Evolutionary conservation across 2,113 vertebrate species (phyloP).

Genomic region (Dasyprocta punctata): DNA sequence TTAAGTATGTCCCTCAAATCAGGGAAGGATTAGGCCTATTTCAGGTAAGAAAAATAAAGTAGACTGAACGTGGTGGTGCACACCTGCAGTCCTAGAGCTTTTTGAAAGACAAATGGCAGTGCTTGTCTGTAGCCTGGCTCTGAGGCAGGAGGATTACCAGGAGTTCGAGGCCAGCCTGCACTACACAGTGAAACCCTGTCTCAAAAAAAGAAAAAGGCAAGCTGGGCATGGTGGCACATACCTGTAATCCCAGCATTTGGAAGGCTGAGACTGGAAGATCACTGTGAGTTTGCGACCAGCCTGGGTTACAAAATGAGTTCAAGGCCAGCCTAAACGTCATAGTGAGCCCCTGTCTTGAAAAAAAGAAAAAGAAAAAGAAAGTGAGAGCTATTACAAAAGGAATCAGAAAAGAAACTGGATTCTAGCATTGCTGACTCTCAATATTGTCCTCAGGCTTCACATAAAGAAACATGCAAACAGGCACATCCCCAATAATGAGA

Average conservation of each 20-base stretch:
- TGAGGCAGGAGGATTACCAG: too few species aligned
- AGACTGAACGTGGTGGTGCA: background rate
- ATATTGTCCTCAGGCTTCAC: background rate
- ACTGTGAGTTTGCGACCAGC: too few species aligned
- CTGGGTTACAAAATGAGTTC: too few species aligned
- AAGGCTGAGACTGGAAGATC: background rate
- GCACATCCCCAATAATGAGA: background rate
- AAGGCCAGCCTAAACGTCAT: background rate
- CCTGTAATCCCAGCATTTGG: too few species aligned
- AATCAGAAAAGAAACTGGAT: constrained; percentile 49
- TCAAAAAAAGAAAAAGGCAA: too few species aligned
- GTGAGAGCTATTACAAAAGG: constrained; percentile 29
- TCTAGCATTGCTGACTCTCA: background rate
- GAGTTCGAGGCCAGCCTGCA: too few species aligned
- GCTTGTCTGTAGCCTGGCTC: too few species aligned
- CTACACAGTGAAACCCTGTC: too few species aligned
- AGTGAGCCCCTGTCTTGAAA: background rate
- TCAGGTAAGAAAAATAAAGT: constrained; percentile 40
- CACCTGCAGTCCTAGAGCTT: too few species aligned
- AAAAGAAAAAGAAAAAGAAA: constrained; percentile 51
- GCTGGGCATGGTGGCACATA: too few species aligned
- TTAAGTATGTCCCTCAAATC: constrained; percentile 62
- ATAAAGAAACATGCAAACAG: constrained; percentile 3
- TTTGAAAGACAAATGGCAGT: too few species aligned
- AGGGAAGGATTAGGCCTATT: constrained; percentile 56